phyloP scores from a whole-genome alignment of 2,113 vertebrate species.

The Pelmatolapia mariae region DNA sequence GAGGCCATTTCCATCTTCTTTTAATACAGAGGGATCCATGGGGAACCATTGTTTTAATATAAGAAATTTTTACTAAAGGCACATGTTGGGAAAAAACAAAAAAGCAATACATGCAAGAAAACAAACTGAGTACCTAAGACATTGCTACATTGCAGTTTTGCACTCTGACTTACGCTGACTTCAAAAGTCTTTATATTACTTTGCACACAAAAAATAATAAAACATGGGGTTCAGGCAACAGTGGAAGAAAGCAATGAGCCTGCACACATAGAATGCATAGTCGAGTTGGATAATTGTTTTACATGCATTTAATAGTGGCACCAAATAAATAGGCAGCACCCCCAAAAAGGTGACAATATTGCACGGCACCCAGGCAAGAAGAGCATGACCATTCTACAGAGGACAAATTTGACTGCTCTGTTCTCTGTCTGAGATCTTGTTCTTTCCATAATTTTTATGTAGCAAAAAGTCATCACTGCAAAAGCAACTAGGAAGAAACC shows the following conservation, averaged over 20 bases:
- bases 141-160: not conserved
- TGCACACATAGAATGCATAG: conserved; percentile 71
- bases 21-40: not conserved
- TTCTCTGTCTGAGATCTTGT: conserved; percentile 73
- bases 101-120: not conserved
- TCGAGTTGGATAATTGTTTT: conserved; percentile 22
- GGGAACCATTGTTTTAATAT: not conserved
- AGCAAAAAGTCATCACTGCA: conserved; percentile 77
- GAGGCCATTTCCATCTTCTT: not conserved
- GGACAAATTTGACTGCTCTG: conserved; percentile 81
- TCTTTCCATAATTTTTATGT: conserved; percentile 75
- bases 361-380: conserved; percentile 89
- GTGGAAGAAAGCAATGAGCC: conserved; percentile 83
- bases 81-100: not conserved
- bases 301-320: conserved; percentile 51
- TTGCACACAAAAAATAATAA: conserved; percentile 39
- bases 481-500: conserved; percentile 62
- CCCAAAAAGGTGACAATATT: conserved; percentile 78
- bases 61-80: not conserved
- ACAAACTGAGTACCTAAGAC: rapidly evolving
- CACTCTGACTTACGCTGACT: not conserved
- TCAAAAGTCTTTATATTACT: not conserved
- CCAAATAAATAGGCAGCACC: conserved; percentile 22
- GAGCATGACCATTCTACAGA: conserved; percentile 79
- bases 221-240: conserved; percentile 91